Conservation (phyloP, 2,888 invertebrate genomes). For the Abscondita cerata region DNA sequence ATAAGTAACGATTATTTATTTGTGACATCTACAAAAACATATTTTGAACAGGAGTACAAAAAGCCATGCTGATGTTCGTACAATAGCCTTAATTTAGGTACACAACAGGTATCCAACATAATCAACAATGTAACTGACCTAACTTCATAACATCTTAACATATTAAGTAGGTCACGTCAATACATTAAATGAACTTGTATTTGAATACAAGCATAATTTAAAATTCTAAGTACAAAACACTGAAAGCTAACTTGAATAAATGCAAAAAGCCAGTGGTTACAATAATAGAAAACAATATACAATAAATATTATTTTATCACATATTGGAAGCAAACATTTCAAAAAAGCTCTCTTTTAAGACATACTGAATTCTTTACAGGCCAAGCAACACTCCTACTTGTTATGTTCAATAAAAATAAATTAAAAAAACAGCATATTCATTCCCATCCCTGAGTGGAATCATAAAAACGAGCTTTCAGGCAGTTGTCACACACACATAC, state of each 20-base stretch:
- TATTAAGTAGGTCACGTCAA: slow-evolving; percentile 19
- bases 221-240: slow-evolving; percentile 14
- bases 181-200: not conserved
- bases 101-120: slow-evolving; percentile 13
- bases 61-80: not conserved
- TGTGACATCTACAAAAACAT: not conserved
- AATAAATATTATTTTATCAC: not conserved
- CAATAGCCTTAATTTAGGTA: slow-evolving; percentile 5
- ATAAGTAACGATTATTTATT: no score
- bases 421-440: slow-evolving; percentile 39
- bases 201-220: slow-evolving; percentile 9
- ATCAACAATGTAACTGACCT: slow-evolving; percentile 9
- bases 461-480: slow-evolving; percentile 37
- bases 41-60: not conserved
- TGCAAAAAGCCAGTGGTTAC: slow-evolving; percentile 19
- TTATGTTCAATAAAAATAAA: slow-evolving; percentile 41
- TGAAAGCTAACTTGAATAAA: slow-evolving; percentile 24
- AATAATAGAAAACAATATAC: slow-evolving; percentile 19
- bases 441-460: slow-evolving; percentile 45
- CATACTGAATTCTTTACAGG: slow-evolving; percentile 18
- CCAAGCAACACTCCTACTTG: slow-evolving; percentile 40
- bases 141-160: slow-evolving; percentile 7
- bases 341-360: slow-evolving; percentile 2
- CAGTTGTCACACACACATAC: slow-evolving; percentile 63
- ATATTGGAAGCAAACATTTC: slow-evolving; percentile 1